A percentile compares a stretch with the other conserved stretches of the same genome.
Conservation (phyloP, 2,797 vertebrate genomes). For the Hoplostethus atlanticus region DNA sequence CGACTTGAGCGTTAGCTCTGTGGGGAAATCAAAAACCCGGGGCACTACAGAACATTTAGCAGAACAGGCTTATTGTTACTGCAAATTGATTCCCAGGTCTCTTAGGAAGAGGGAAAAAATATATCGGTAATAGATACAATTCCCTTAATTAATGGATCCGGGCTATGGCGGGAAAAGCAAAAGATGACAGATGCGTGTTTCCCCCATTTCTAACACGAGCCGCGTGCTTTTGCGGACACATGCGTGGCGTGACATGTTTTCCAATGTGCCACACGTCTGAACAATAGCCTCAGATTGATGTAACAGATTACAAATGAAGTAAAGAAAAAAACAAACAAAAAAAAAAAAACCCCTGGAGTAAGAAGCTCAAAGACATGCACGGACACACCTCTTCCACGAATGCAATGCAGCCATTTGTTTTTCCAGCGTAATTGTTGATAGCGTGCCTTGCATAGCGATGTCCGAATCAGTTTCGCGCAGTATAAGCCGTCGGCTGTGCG, state of each 20-base stretch:
- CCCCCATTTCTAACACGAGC: neutral
- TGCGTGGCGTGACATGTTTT: neutral
- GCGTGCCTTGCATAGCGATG: neutral
- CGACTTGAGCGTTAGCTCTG: constrained; percentile 51
- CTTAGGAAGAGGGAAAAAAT: constrained; percentile 21
- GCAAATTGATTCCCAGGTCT: constrained; percentile 54
- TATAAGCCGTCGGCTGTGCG: neutral
- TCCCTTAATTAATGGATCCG: neutral
- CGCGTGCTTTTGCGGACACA: neutral
- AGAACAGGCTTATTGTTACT: constrained; percentile 57
- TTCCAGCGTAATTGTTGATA: neutral
- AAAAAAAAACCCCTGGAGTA: neutral
- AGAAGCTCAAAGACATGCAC: neutral
- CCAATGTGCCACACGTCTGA: neutral
- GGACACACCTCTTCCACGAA: neutral
- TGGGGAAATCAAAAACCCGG: constrained; percentile 69
- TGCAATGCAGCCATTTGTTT: neutral
- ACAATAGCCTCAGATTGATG: neutral
- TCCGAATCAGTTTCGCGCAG: too few species aligned
- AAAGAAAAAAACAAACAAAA: neutral
- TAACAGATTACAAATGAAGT: neutral
- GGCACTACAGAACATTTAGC: constrained; percentile 47
- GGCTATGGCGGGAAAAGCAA: neutral
- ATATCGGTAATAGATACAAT: constrained; percentile 29
- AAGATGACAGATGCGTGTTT: neutral